Percentiles rank a stretch among this genome's conserved stretches.
These are phyloP conservation scores for Lophura nycthemera DNA, from an alignment of 2,113 vertebrate species.

Conservation along the genomic window DNA sequence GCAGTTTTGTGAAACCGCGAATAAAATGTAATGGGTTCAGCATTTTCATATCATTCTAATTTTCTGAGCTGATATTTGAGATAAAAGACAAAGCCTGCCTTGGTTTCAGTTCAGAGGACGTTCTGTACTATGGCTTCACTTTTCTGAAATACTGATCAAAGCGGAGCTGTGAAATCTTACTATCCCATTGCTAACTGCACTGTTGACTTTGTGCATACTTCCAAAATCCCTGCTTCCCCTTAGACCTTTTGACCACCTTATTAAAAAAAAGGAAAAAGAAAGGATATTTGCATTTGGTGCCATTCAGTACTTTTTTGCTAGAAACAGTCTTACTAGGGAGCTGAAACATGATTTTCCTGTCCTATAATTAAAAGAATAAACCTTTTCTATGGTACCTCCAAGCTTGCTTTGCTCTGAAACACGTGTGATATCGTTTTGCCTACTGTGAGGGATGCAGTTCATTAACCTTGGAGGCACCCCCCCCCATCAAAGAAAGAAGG, in stretches of 20 bases:
- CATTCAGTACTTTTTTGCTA: constrained; percentile 34
- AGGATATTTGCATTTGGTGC: constrained; percentile 72
- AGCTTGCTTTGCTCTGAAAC: neutral
- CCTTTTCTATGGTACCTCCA: constrained; percentile 31
- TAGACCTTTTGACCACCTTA: constrained; percentile 77
- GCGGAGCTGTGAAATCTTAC: constrained; percentile 81
- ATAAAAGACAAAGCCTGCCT: constrained; percentile 84
- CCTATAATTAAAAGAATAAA: constrained; percentile 71
- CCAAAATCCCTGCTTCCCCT: constrained; percentile 80
- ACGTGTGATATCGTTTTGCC: neutral
- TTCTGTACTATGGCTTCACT: constrained; percentile 77
- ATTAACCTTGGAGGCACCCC: constrained; percentile 17
- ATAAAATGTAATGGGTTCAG: constrained; percentile 71
- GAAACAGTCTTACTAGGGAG: constrained; percentile 15
- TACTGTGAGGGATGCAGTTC: neutral
- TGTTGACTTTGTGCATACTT: constrained; percentile 85
- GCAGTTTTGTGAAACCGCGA: neutral
- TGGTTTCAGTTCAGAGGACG: constrained; percentile 80
- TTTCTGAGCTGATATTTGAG: constrained; percentile 77
- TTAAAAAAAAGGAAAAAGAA: constrained; percentile 14
- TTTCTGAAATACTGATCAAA: constrained; percentile 84
- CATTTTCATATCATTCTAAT: constrained; percentile 70
- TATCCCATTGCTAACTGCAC: constrained; percentile 77
- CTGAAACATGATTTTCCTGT: constrained; percentile 63
- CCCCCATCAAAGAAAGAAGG: neutral